A percentile compares a stretch with the other conserved stretches of the same genome.
phyloP scores from a whole-genome alignment of 1,140 invertebrate species.

The Trichomalopsis sarcophagae region DNA sequence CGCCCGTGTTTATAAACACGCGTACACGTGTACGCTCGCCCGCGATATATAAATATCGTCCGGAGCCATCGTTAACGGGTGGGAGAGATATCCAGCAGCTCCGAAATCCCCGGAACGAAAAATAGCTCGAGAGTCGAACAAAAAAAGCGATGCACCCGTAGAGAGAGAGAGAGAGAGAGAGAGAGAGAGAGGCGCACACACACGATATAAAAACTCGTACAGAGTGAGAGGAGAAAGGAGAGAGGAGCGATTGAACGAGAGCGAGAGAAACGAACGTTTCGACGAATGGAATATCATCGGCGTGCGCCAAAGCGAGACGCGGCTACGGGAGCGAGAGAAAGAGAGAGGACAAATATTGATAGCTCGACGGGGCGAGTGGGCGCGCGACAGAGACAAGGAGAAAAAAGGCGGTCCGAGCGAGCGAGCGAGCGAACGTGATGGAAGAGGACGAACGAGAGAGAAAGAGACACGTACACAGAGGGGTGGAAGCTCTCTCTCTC shows the following conservation, averaged over 20 bases:
- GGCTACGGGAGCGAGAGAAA: conserved; percentile 17
- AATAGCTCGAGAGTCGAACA: neutral
- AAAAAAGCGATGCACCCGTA: neutral
- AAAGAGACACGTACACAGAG: conserved; percentile 41
- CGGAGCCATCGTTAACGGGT: neutral
- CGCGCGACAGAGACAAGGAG: conserved; percentile 45
- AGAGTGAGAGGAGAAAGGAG: conserved; percentile 17
- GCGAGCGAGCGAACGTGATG: conserved; percentile 10
- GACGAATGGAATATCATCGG: conserved; percentile 52
- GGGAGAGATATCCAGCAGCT: neutral
- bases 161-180: conserved; percentile 7
- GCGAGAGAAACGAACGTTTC: conserved; percentile 39
- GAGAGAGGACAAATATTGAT: conserved; percentile 44
- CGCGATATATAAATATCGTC: conserved; percentile 18
- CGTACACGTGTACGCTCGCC: neutral
- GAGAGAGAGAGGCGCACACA: neutral
- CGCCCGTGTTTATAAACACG: neutral
- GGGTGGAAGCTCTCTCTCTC: conserved; percentile 52
- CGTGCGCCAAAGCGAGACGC: conserved; percentile 37
- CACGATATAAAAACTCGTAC: neutral
- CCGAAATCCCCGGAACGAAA: neutral
- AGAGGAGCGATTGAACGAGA: neutral
- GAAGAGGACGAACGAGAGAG: conserved; percentile 43
- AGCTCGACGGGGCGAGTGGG: conserved; percentile 30
- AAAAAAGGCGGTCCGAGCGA: conserved; percentile 51